These are phyloP conservation scores for Xanthia icteritia DNA, from an alignment of 2,888 invertebrate species.

Conservation along the genomic window DNA sequence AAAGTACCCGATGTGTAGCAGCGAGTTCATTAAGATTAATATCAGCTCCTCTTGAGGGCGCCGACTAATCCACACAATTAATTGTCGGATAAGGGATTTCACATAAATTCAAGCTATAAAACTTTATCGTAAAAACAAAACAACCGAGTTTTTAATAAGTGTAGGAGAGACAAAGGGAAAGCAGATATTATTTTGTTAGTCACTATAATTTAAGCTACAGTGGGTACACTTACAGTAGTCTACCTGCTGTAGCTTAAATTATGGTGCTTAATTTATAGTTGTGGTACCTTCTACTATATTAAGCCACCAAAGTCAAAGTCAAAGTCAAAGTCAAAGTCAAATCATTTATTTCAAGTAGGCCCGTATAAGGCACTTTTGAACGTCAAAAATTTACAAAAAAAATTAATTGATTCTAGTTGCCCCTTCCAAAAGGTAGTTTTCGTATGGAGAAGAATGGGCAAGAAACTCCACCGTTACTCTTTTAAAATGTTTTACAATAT, in stretches of 20 bases:
- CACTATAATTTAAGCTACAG: not conserved
- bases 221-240: not conserved
- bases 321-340: no score
- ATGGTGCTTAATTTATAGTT: not conserved
- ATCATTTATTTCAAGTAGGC: no score
- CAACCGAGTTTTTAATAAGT: constrained; percentile 43
- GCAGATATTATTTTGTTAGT: constrained; percentile 10
- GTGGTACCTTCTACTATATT: not conserved
- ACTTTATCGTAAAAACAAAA: constrained; percentile 54
- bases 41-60: constrained; percentile 61
- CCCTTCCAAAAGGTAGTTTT: no score
- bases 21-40: constrained; percentile 67
- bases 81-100: constrained; percentile 59
- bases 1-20: constrained; percentile 52
- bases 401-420: no score
- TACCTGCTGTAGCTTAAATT: not conserved
- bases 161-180: constrained; percentile 27
- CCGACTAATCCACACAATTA: constrained; percentile 65
- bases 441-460: no score
- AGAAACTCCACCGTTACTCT: no score
- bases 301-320: no score
- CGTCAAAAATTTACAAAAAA: no score
- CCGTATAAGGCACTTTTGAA: no score
- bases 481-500: no score
- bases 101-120: constrained; percentile 54